phyloP scores from a whole-genome alignment of 1,140 invertebrate species.

The Leptopilina clavipes region DNA sequence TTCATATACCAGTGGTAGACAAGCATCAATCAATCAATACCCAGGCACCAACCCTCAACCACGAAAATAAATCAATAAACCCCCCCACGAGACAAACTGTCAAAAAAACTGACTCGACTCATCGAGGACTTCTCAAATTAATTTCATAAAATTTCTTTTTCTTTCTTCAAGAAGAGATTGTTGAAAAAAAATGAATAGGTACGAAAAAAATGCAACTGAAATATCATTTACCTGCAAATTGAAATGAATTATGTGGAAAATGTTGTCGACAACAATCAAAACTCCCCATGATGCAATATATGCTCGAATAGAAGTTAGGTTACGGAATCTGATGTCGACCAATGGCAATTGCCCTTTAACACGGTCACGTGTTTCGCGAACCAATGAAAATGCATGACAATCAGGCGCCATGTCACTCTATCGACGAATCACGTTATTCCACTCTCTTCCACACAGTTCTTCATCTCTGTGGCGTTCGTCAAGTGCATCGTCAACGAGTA shows the following conservation, averaged over 20 bases:
- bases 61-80: constrained; percentile 28
- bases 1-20: background rate
- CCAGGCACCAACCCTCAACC: background rate
- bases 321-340: background rate
- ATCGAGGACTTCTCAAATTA: too few relatives aligned
- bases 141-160: too few relatives aligned
- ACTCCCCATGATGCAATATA: constrained; percentile 29
- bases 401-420: constrained; percentile 2
- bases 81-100: background rate
- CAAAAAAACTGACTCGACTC: background rate
- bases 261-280: background rate
- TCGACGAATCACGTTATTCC: constrained; percentile 17
- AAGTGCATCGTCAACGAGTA: background rate
- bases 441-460: constrained; percentile 22
- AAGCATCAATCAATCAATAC: constrained; percentile 36
- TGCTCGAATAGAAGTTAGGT: background rate
- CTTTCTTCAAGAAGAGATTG: background rate
- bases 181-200: background rate
- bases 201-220: background rate
- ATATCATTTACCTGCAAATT: constrained; percentile 7
- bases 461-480: constrained; percentile 27
- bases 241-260: background rate
- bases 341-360: background rate
- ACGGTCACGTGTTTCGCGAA: background rate
- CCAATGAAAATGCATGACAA: background rate